These are phyloP conservation scores for Drosophila neotestacea DNA, from an alignment of 2,888 invertebrate genomes.

Conservation along the genomic window DNA sequence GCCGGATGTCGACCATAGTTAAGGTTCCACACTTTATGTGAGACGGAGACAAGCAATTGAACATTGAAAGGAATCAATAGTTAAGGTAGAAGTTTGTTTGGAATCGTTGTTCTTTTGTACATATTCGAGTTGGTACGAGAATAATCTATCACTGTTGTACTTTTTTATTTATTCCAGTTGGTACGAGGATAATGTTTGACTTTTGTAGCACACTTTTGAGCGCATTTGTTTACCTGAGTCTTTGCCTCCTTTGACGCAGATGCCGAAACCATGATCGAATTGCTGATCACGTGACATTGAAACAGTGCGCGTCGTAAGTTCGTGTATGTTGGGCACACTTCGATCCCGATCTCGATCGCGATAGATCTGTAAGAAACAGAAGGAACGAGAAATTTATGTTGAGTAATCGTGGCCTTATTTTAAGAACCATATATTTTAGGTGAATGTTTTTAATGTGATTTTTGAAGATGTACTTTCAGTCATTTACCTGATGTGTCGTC, in stretches of 20 bases:
- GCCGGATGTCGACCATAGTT: slow-evolving; percentile 13
- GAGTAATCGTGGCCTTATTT: too few relatives aligned
- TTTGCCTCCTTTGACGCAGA: slow-evolving; percentile 96
- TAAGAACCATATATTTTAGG: too few relatives aligned
- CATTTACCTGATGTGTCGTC: slow-evolving; percentile 91
- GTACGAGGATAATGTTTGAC: not conserved
- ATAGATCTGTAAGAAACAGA: slow-evolving; percentile 85
- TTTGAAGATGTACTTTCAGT: too few relatives aligned
- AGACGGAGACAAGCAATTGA: slow-evolving; percentile 37
- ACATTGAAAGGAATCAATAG: slow-evolving; percentile 26
- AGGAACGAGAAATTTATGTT: too few relatives aligned
- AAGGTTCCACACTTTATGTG: slow-evolving; percentile 36
- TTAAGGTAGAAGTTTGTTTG: slow-evolving; percentile 10
- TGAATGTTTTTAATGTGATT: not conserved
- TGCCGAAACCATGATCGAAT: slow-evolving; percentile 94
- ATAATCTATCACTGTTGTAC: not conserved
- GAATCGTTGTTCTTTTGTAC: too few relatives aligned
- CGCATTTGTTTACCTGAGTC: slow-evolving; percentile 89
- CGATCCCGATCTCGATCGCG: slow-evolving; percentile 86
- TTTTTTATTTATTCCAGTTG: not conserved
- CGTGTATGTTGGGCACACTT: slow-evolving; percentile 89
- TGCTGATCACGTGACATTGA: slow-evolving; percentile 93
- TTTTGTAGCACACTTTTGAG: slow-evolving; percentile 10
- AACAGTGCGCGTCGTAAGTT: slow-evolving; percentile 92
- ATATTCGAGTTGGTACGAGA: not conserved